Percentiles rank a stretch among this genome's conserved stretches.
Evolutionary conservation across 2,797 vertebrate genomes (phyloP).

Genomic region (Chrosomus eos): DNA sequence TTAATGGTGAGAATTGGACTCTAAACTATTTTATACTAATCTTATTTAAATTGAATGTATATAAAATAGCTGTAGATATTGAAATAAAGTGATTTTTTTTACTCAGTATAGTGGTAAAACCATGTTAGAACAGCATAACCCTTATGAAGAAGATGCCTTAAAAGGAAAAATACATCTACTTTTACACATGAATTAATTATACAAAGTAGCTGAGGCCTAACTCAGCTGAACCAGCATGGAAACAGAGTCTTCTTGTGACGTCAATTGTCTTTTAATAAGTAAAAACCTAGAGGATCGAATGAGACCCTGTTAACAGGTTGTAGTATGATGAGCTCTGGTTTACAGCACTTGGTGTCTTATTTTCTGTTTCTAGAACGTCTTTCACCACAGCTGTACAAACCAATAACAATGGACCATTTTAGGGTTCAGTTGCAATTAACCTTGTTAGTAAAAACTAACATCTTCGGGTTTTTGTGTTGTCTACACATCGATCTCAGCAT

Average conservation of each 20-base stretch:
- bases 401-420: neutral
- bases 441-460: neutral
- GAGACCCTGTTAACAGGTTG: slow-evolving; percentile 36
- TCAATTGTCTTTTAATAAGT: slow-evolving; percentile 73
- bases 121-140: neutral
- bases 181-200: slow-evolving; percentile 73
- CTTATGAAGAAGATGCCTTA: neutral
- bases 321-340: slow-evolving; percentile 27
- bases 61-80: neutral
- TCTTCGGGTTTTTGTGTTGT: neutral
- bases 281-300: slow-evolving; percentile 70
- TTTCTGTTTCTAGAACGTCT: slow-evolving; percentile 10
- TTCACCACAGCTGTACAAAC: neutral
- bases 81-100: neutral
- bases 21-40: neutral
- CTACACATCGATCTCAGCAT: neutral
- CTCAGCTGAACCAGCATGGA: slow-evolving; percentile 56
- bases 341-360: neutral
- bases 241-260: slow-evolving; percentile 72
- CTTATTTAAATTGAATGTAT: neutral
- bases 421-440: neutral
- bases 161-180: slow-evolving; percentile 31
- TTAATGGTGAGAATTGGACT: neutral
- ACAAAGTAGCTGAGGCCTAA: slow-evolving; percentile 44
- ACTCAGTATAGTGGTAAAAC: neutral